These are phyloP conservation scores for Rhea pennata DNA, from an alignment of 2,113 vertebrate genomes.

Conservation along the genomic window DNA sequence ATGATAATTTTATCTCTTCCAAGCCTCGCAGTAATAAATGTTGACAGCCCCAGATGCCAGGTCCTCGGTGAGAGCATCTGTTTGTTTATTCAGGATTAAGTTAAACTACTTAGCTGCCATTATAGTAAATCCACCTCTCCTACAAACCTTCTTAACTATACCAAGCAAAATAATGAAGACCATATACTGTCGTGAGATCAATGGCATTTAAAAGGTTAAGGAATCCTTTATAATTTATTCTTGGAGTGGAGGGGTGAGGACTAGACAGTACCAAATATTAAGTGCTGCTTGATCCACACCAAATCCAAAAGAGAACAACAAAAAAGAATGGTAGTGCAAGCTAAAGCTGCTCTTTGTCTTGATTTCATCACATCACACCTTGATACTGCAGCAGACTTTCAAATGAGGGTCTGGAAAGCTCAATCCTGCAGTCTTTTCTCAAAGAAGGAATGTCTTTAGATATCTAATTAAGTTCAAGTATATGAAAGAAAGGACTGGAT, in stretches of 20 bases:
- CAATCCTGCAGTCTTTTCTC: not conserved
- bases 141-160: conserved; percentile 38
- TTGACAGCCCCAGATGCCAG: conserved; percentile 86
- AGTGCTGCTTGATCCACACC: not conserved
- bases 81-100: conserved; percentile 86
- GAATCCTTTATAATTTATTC: not conserved
- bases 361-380: not conserved
- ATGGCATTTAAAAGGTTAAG: not conserved
- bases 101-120: conserved; percentile 86
- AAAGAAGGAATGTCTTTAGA: not conserved
- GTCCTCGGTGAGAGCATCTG: conserved; percentile 80
- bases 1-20: conserved; percentile 64
- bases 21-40: conserved; percentile 79
- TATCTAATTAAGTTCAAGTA: not conserved
- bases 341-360: not conserved
- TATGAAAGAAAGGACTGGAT: not conserved
- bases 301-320: not conserved
- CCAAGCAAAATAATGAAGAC: conserved; percentile 17
- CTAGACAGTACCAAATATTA: not conserved
- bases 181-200: not conserved
- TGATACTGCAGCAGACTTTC: not conserved
- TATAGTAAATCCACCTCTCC: conserved; percentile 74
- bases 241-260: not conserved
- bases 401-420: not conserved
- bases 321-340: not conserved